Conservation (phyloP, 2,797 vertebrate species). For the Halcyon leucocephala region DNA sequence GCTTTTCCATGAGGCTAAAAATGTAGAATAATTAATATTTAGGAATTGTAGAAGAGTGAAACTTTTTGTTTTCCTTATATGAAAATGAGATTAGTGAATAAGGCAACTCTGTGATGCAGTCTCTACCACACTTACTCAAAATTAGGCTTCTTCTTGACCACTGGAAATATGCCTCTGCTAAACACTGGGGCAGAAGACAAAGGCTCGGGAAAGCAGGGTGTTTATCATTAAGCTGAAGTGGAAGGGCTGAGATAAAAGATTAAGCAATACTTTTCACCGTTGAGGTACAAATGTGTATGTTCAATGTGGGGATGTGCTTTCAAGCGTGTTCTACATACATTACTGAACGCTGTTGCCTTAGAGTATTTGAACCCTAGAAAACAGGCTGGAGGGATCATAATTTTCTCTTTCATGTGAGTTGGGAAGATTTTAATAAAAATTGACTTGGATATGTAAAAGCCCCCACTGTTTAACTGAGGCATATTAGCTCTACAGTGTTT, state of each 20-base stretch:
- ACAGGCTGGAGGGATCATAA: not conserved
- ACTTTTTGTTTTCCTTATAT: not conserved
- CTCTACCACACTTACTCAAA: accelerated
- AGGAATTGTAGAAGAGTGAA: not conserved
- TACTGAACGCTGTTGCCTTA: not conserved
- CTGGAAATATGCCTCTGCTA: not conserved
- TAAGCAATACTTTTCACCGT: not conserved
- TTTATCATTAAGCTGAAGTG: not conserved
- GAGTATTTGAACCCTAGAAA: not conserved
- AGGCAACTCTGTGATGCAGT: not conserved
- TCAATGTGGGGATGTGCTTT: not conserved
- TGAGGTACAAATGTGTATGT: not conserved
- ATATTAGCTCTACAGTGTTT: not conserved
- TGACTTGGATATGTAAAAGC: not conserved
- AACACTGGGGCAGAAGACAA: not conserved
- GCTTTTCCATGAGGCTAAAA: not conserved
- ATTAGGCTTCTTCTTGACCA: not conserved
- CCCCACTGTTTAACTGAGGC: not conserved
- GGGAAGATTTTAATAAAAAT: not conserved
- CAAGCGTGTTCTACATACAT: not conserved
- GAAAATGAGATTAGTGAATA: not conserved
- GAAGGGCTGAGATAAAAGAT: not conserved
- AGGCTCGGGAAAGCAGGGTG: not conserved
- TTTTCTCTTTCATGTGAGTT: not conserved
- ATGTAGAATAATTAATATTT: not conserved